Base-by-base conservation (phyloP, 2,797 vertebrate species). In the Intellagama lesueurii region DNA sequence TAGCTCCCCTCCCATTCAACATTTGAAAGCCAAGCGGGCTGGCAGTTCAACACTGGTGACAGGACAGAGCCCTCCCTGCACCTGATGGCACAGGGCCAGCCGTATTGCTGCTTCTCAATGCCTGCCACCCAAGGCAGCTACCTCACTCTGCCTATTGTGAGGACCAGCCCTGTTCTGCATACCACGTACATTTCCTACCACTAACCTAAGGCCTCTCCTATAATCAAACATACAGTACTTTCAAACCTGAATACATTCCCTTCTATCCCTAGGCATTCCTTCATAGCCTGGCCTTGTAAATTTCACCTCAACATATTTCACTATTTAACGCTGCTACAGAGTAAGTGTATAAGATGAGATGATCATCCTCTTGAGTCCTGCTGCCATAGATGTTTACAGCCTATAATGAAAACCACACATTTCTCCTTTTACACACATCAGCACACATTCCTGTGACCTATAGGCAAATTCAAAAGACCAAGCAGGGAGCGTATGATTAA, bases 321-420 rank as follows among this genome's bases (percentile, higher is more conserved):
- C 86, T 90, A 91, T 28, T 88, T 32, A 26, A 75, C 40, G 26
- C 86, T 91, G 91, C 91, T 91, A 93, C 84, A 81, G 93, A 56
- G 60, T 91, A 68, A 81, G 90, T 91, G 87, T 12, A 19, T 1
- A 28, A 90, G 47, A 32, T 90, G 87, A 94, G 91, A 95, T n/a
- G 7, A 93, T 60, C 95, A 79, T 81, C 88, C 77, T 80, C 90
- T 87, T 78, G 78, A 94, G 94, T 85, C 83, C 94, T 95, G 93
- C 93, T 92, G 89, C 35, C 68, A 91, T 95, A 92, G 60, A 90
- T 91, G 91, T 95, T 95, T 95, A 93, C 92, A 94, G 90, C 88
- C 91, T 95, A 68, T 89, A 96, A 96, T 93, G 92, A 95, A 96
- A 97, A 90, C 85, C 91, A 95, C 92, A 94, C 86, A 72, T 93